Base-by-base conservation (phyloP, 2,888 invertebrate genomes). In the Cantharis flavilabris region DNA sequence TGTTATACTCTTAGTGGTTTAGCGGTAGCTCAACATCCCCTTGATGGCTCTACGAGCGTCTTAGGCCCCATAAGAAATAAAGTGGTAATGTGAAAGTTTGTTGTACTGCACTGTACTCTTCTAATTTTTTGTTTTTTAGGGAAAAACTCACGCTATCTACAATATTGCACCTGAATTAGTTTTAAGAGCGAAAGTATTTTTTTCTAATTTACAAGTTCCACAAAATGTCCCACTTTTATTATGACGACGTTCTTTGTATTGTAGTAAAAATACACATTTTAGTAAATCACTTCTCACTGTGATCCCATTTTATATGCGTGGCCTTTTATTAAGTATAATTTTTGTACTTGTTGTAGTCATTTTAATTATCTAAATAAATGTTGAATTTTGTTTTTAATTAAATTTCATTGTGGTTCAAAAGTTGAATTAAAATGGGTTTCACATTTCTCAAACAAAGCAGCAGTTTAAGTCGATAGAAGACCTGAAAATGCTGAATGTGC, bases 1-100 rank as follows among this genome's bases (percentile, higher is more conserved):
- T 99, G 99, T 88, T 99, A 99, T 86, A 94, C 96, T 1, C 89
- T 99, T 69, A 97, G 98, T 89, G 99, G 99, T 3, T 90, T 99
- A 69, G 96, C 98, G 14, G 92, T 99, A 77, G 96, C 98, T 2
- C 99, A 99, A 87, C 94, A 96, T 81, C 85, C 86, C 70, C 78
- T 83, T 14, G 87, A 89, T 18, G 86, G 88, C 71, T 85, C 91
- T 76, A 89, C 91, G 1, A 88, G 90, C 77, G 88, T 95, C 69
- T 89, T 95, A 28, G 96, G 96, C 9, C 88, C 91, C 74, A 89
- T 90, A 4, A 88, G 89, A 76, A 96, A 96, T 88, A 93, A 94
- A 89, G 88, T 96, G 76, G 92, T 92, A 86, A 72, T 13, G 26
- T 28, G 28, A 26, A 18, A 16, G 11, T 65, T 18, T 10, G 65